phyloP scores from a whole-genome alignment of 2,113 vertebrate species.

The Centropristis striata region DNA sequence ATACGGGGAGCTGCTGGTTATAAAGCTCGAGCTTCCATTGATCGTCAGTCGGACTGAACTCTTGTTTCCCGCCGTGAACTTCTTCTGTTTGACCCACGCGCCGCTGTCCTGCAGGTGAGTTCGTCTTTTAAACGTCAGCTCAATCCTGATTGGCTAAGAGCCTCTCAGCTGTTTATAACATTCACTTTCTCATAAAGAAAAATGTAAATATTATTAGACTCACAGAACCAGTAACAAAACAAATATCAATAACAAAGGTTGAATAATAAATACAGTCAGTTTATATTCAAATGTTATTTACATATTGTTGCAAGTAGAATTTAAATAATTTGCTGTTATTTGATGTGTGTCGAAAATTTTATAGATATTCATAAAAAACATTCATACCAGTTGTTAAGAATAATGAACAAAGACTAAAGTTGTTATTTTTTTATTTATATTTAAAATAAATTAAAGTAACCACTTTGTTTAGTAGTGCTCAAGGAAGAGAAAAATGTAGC shows the following conservation, averaged over 20 bases:
- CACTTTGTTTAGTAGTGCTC: neutral
- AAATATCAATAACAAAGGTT: neutral
- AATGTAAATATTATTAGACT: neutral
- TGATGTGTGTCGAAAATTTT: neutral
- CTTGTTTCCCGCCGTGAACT: accelerated
- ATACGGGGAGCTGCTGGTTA: slow-evolving; percentile 13
- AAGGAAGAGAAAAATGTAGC: neutral
- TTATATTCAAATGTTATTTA: neutral
- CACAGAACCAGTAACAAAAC: neutral
- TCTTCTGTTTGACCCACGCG: neutral
- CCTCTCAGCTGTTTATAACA: neutral
- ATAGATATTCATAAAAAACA: neutral
- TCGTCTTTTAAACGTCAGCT: neutral
- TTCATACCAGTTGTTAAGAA: neutral
- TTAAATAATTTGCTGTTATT: neutral
- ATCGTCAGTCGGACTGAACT: neutral
- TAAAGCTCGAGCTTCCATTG: slow-evolving; percentile 1
- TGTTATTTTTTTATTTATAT: neutral
- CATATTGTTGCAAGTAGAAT: neutral
- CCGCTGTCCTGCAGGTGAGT: slow-evolving; percentile 57
- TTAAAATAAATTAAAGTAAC: too few species aligned
- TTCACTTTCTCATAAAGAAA: too few species aligned
- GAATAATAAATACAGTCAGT: neutral
- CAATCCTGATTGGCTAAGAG: slow-evolving; percentile 16
- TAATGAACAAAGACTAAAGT: neutral